Evolutionary conservation across 2,797 vertebrate genomes (phyloP).

Genomic region (Todus mexicanus): DNA sequence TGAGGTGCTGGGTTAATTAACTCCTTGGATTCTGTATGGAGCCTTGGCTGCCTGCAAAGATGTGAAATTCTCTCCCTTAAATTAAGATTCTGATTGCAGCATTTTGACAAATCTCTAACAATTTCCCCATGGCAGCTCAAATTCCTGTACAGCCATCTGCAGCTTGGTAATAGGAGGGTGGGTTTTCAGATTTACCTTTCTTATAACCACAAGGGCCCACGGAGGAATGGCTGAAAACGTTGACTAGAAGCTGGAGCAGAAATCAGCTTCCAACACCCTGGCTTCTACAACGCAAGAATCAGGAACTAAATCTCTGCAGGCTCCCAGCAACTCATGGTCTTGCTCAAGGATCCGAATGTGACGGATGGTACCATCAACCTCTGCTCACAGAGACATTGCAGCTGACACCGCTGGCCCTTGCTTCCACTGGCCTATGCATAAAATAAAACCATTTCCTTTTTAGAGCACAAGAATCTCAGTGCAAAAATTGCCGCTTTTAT

Average conservation of each 20-base stretch:
- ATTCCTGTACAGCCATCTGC: neutral
- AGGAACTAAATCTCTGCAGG: neutral
- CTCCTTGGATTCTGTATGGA: neutral
- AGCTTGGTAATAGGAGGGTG: neutral
- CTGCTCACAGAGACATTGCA: neutral
- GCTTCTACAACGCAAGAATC: neutral
- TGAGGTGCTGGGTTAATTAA: neutral
- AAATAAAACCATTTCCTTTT: neutral
- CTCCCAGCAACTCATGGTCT: neutral
- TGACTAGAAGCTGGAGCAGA: neutral
- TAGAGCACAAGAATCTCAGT: neutral
- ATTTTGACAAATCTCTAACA: neutral
- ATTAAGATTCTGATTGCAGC: neutral
- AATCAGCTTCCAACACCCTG: fast-evolving
- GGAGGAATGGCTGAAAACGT: neutral
- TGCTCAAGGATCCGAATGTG: neutral
- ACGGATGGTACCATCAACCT: neutral
- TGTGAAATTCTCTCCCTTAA: neutral
- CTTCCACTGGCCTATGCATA: neutral
- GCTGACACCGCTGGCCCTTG: neutral
- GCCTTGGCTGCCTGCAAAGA: neutral
- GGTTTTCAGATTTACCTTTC: neutral
- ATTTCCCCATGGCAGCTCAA: neutral
- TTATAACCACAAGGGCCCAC: neutral
- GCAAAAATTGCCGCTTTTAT: neutral